phyloP scores from a whole-genome alignment of 2,797 vertebrate genomes.

The Merluccius polli region DNA sequence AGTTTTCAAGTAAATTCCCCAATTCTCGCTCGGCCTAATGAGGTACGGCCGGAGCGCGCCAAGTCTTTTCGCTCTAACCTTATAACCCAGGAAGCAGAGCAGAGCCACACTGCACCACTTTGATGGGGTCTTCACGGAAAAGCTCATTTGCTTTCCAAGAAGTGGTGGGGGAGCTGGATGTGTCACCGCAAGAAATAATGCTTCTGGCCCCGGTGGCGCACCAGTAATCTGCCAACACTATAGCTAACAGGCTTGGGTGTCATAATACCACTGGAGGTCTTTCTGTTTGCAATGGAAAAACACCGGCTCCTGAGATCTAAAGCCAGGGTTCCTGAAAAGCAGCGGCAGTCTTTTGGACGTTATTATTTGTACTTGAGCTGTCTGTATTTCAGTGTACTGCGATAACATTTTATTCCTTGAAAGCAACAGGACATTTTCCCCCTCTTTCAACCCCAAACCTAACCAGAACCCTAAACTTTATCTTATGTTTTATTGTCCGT shows the following conservation, averaged over 20 bases:
- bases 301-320: slow-evolving; percentile 23
- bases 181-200: slow-evolving; percentile 17
- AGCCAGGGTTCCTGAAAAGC: slow-evolving; percentile 46
- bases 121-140: slow-evolving; percentile 39
- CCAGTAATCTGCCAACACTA: slow-evolving; percentile 16
- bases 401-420: slow-evolving; percentile 12
- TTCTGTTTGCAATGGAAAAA: slow-evolving; percentile 43
- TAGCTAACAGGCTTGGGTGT: slow-evolving; percentile 26
- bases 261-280: slow-evolving; percentile 8
- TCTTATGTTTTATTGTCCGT: slow-evolving; percentile 13
- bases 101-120: slow-evolving; percentile 28
- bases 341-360: slow-evolving; percentile 12
- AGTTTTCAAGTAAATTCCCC: slow-evolving; percentile 8
- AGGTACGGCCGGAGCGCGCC: slow-evolving; percentile 14
- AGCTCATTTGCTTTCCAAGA: slow-evolving; percentile 40
- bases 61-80: slow-evolving; percentile 28
- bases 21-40: slow-evolving; percentile 23
- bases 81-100: slow-evolving; percentile 26
- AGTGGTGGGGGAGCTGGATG: slow-evolving; percentile 20
- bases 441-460: not conserved
- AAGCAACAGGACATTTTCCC: slow-evolving; percentile 19
- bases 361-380: slow-evolving; percentile 28
- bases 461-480: not conserved
- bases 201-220: slow-evolving; percentile 24
- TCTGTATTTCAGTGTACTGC: slow-evolving; percentile 6